Evolutionary conservation across 2,797 vertebrate genomes (phyloP).

Genomic region (Schizopygopsis malacanthus): DNA sequence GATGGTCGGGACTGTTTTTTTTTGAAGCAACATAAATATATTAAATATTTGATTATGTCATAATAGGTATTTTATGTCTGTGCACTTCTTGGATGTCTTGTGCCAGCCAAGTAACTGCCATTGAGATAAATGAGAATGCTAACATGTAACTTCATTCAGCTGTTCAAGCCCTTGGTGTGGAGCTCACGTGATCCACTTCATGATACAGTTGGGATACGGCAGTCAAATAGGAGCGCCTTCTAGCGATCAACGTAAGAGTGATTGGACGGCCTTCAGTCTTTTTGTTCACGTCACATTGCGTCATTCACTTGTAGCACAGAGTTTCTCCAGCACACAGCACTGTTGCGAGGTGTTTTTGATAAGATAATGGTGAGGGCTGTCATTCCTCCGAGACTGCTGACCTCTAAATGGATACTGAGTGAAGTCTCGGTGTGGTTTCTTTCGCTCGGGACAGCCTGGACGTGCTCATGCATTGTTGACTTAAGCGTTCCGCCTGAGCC

Average conservation of each 20-base stretch:
- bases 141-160: background rate
- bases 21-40: background rate
- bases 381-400: constrained; percentile 75
- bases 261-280: background rate
- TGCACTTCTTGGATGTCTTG: background rate
- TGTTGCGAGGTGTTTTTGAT: constrained; percentile 67
- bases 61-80: background rate
- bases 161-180: background rate
- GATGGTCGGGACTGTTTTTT: background rate
- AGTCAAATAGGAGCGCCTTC: background rate
- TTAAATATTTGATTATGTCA: background rate
- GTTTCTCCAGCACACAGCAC: constrained; percentile 31
- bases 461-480: constrained; percentile 83
- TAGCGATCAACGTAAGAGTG: background rate
- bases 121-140: constrained; percentile 13
- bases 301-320: background rate
- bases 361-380: constrained; percentile 75
- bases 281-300: background rate
- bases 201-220: background rate
- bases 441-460: constrained; percentile 67
- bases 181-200: background rate
- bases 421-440: constrained; percentile 61
- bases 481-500: constrained; percentile 80
- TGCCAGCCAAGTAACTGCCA: background rate
- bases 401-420: constrained; percentile 79